Base-by-base conservation (phyloP, 2,113 vertebrate species). In the Ursus arctos region DNA sequence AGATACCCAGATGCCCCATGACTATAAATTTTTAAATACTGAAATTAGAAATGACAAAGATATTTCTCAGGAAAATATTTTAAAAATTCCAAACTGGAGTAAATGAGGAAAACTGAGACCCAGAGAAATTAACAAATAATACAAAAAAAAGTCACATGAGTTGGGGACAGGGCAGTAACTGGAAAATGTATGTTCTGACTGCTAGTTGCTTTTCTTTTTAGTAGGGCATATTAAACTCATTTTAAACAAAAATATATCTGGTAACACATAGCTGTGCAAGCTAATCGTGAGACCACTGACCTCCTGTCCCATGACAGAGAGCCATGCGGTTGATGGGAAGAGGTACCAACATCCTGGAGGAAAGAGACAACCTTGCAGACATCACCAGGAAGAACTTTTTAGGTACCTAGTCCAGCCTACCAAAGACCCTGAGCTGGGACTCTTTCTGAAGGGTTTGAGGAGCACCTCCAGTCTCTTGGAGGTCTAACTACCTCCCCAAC, bases 401-500 rank as follows among this genome's bases (percentile, higher is more conserved):
- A 57, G 26, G 36, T 1, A 43, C 3, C 31, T 63, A 81, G 33
- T 22, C 36, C 63, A 59, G 87, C n/a, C 12, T 21, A 26, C 36
- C 65, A 31, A 21, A 77, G 79, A 15, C 21, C 57, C 31, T 5
- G 26, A 28, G 36, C 0, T 4, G 19, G 15, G 24, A 2, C 14
- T 28, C 10, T 18, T 26, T n/a, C 49, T 11, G 8, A 24, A 2
- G 1, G n/a, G 28, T 31, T 2, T 47, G 21, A 22, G 59, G n/a
- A 84, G 40, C 22, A 36, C 36, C 36, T 65, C 7, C 18, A 47
- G 13, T 21, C 49, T 33, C 24, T 49, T 8, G n/a, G 49, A 88
- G 59, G 11, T 12, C 22, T 40, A 76, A 5, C 0, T 0, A 0
- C 9, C 57, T 61, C 36, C 36, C 28, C 10, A 69, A 26, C 1